Evolutionary conservation across 2,113 vertebrate species (phyloP), one percentile per base, ranked within the genome.

Genomic region (Daphoenositta chrysoptera): DNA sequence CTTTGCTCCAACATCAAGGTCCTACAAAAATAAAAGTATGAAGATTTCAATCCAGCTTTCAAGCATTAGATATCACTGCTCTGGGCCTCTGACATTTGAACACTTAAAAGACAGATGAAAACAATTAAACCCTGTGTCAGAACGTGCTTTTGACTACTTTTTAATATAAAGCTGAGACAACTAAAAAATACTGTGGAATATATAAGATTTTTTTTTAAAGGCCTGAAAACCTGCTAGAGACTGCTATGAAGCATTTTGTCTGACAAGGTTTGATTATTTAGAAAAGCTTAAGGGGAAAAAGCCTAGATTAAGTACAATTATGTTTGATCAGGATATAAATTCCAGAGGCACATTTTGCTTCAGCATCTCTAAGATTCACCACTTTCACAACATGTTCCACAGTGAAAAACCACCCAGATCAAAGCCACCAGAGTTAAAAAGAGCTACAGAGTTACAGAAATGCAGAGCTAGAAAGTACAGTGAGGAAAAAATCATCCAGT

Each of bases 1-100:
- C 75, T 98, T 98, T 33, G 98, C 99, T 63, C 99, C 98, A 15
- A 99, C 54, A 57, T 98, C 98, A 64, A 99, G 98, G 64, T 99
- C 98, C 99, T 99, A 89, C 40, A 92, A 83, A 97, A 83, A 97
- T 16, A 81, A 90, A 89, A 81, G 60, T 3, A 78, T 6, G 51
- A 90, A 87, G 37, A 63, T 56, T 78, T 82, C 72, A 70, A 15
- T 68, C 51, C 47, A 64, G 37, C 26, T 83, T 60, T 75, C 26
- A 79, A 83, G 35, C 44, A 58, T n/a, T 57, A 31, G 47, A 4
- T 80, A 79, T 40, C 37, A n/a, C 44, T 61, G 44, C 50, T 78
- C 21, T 50, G 44, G 31, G 91, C 75, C 71, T 51, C 51, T 79
- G 70, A 72, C 53, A 68, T 26, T 48, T 58, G 73, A 96, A 60